These are phyloP conservation scores for Operophtera brumata DNA, from an alignment of 2,888 invertebrate species.

Conservation along the genomic window DNA sequence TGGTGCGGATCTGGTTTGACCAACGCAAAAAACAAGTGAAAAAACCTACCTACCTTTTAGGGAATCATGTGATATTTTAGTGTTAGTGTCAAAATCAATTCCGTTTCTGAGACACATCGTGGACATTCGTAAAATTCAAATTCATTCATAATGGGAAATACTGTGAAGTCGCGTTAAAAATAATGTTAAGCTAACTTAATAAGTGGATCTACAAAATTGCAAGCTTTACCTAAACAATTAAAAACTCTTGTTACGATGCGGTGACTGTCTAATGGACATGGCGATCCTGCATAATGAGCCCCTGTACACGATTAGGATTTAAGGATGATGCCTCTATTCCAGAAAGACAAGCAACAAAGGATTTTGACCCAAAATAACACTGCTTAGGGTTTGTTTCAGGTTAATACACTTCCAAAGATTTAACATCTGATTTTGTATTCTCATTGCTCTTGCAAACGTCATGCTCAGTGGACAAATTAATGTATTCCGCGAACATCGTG, in stretches of 20 bases:
- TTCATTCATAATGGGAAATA: too few relatives aligned
- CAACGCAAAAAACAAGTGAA: too few relatives aligned
- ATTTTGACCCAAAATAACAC: conserved; percentile 34
- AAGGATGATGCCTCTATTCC: conserved; percentile 68
- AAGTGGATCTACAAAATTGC: too few relatives aligned
- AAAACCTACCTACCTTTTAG: too few relatives aligned
- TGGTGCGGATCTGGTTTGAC: too few relatives aligned
- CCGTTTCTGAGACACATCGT: too few relatives aligned
- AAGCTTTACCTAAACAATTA: conserved; percentile 24
- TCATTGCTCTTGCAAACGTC: conserved; percentile 55
- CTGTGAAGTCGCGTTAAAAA: too few relatives aligned
- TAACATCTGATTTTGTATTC: conserved; percentile 65
- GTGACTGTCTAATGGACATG: conserved; percentile 56
- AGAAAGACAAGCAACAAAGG: conserved; percentile 26
- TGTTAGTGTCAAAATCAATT: too few relatives aligned
- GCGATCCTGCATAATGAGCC: conserved; percentile 70
- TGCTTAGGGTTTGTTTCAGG: conserved; percentile 30
- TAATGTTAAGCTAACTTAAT: too few relatives aligned
- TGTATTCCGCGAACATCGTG: conserved; percentile 53
- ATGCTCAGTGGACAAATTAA: conserved; percentile 67
- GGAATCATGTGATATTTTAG: too few relatives aligned
- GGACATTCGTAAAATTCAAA: too few relatives aligned
- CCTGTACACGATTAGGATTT: conserved; percentile 72
- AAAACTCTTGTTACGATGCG: conserved; percentile 39
- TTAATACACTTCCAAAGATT: conserved; percentile 32